Conservation (phyloP, 2,888 invertebrate species). For the Hirudinaria manillensis region DNA sequence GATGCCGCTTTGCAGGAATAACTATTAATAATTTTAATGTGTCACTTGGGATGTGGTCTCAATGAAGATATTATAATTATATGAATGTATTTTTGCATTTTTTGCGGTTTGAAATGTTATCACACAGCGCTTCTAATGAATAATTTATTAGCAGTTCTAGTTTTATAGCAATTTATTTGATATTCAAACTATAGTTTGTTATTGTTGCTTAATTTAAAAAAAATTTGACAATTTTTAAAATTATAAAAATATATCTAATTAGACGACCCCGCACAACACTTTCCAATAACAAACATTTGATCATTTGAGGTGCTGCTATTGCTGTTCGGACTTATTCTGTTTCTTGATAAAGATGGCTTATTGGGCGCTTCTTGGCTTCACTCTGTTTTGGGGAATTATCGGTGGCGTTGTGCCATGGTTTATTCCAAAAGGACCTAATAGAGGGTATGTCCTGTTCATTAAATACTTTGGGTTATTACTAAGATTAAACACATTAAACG, state of each 20-base stretch:
- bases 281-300: not conserved
- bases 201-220: not conserved
- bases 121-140: not conserved
- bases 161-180: not conserved
- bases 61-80: too few relatives aligned
- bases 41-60: too few relatives aligned
- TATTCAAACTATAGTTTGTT: not conserved
- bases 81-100: too few relatives aligned
- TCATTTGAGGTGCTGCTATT: constrained; percentile 3
- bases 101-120: not conserved
- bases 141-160: not conserved
- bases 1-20: too few relatives aligned
- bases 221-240: too few relatives aligned
- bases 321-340: not conserved
- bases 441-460: constrained; percentile 31
- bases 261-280: not conserved
- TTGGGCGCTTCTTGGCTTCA: constrained; percentile 30
- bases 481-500: too few relatives aligned
- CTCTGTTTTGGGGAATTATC: constrained; percentile 36
- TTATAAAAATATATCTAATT: too few relatives aligned
- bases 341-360: constrained; percentile 8
- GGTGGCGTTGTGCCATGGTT: constrained; percentile 36
- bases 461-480: too few relatives aligned
- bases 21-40: too few relatives aligned
- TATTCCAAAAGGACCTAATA: constrained; percentile 36